Percentiles rank a stretch among this genome's conserved stretches.
phyloP scores from a whole-genome alignment of 1,140 invertebrate genomes.

The Anastatus disparis region DNA sequence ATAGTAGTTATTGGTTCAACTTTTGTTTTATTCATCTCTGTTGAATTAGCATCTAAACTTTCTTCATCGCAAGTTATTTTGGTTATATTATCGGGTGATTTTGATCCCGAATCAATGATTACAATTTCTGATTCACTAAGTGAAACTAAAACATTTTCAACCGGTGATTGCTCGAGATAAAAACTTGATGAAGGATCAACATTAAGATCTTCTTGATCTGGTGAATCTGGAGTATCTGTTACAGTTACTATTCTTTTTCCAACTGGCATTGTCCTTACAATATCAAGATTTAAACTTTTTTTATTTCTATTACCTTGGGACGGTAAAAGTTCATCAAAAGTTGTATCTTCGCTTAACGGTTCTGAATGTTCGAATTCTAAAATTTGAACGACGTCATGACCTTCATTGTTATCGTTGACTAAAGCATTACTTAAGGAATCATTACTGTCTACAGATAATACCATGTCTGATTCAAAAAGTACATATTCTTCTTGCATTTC shows the following conservation, averaged over 20 bases:
- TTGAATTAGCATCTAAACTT: conserved; percentile 51
- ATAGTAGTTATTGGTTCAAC: background rate
- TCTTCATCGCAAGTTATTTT: conserved; percentile 73
- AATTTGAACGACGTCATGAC: conserved; percentile 63
- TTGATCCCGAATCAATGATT: conserved; percentile 70
- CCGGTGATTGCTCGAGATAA: conserved; percentile 58
- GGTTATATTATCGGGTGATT: conserved; percentile 71
- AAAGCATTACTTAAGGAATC: conserved; percentile 69
- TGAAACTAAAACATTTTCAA: conserved; percentile 63
- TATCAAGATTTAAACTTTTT: conserved; percentile 58
- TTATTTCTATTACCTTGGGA: conserved; percentile 55
- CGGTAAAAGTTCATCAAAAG: conserved; percentile 49
- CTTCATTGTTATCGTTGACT: conserved; percentile 58
- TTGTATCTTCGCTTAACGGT: conserved; percentile 54
- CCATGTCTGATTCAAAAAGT: conserved; percentile 71
- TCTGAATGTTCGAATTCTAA: conserved; percentile 62
- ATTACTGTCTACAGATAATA: conserved; percentile 70
- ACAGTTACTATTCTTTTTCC: conserved; percentile 58
- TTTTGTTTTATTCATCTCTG: conserved; percentile 11
- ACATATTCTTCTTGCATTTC: conserved; percentile 72
- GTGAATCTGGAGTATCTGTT: conserved; percentile 67
- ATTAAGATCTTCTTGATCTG: conserved; percentile 67
- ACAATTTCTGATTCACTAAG: conserved; percentile 71
- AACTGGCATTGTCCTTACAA: conserved; percentile 54
- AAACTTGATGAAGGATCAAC: conserved; percentile 64